phyloP scores from a whole-genome alignment of 2,888 invertebrate genomes.

The Cremastobaeus sp. region DNA sequence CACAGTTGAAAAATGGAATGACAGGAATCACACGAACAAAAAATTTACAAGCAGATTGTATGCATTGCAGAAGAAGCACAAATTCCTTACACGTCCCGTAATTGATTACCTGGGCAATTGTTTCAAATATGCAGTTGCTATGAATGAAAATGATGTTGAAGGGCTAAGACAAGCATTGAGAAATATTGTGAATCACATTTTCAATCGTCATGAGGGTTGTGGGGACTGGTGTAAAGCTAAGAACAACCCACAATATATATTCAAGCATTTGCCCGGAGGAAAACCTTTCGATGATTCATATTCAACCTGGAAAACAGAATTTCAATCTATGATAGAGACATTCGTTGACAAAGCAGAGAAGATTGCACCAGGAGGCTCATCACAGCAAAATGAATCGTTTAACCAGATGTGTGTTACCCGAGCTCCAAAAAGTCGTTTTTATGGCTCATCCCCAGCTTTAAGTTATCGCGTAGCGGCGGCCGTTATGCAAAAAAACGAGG shows the following conservation, averaged over 20 bases:
- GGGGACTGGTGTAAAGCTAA: slow-evolving; percentile 23
- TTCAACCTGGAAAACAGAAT: slow-evolving; percentile 18
- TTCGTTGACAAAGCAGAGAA: slow-evolving; percentile 32
- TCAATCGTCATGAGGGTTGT: slow-evolving; percentile 5
- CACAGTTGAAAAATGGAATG: slow-evolving; percentile 39
- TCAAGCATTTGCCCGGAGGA: slow-evolving; percentile 26
- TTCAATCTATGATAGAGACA: slow-evolving; percentile 10
- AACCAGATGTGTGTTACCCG: slow-evolving; percentile 45
- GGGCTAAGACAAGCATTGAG: neutral
- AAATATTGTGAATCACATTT: slow-evolving; percentile 19
- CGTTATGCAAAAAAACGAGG: slow-evolving; percentile 50
- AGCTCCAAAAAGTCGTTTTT: slow-evolving; percentile 47
- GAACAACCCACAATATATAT: neutral
- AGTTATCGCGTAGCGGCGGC: slow-evolving; percentile 40
- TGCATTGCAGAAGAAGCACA: slow-evolving; percentile 22
- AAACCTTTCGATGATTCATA: slow-evolving; percentile 22
- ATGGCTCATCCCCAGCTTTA: slow-evolving; percentile 46
- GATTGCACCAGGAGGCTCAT: slow-evolving; percentile 53
- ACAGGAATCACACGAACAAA: slow-evolving; percentile 37
- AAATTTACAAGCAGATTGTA: slow-evolving; percentile 40
- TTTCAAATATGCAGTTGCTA: slow-evolving; percentile 5
- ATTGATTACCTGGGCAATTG: slow-evolving; percentile 24
- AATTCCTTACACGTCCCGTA: slow-evolving; percentile 11
- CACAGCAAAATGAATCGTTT: slow-evolving; percentile 49
- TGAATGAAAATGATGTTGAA: slow-evolving; percentile 6